Evolutionary conservation across 2,113 vertebrate genomes (phyloP).

Genomic region (Megaptera novaeangliae): DNA sequence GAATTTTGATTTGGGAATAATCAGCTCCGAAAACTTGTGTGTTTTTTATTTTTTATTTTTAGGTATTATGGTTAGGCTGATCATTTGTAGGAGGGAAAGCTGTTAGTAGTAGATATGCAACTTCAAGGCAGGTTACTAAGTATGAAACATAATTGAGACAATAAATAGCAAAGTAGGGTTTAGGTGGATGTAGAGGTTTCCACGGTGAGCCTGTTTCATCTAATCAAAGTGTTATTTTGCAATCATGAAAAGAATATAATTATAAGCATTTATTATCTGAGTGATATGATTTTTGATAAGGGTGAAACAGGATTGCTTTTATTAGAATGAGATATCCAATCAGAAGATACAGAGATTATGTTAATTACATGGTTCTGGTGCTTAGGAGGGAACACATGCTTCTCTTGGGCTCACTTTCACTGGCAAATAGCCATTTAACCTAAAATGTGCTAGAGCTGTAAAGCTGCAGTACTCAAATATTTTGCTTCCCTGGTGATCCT

Average conservation of each 20-base stretch:
- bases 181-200: neutral
- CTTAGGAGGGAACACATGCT: neutral
- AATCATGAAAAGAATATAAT: slow-evolving; percentile 45
- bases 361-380: neutral
- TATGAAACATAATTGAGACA: neutral
- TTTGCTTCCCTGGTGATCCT: neutral
- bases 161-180: neutral
- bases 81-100: neutral
- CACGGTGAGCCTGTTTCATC: neutral
- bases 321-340: neutral
- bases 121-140: neutral
- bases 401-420: neutral
- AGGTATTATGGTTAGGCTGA: neutral
- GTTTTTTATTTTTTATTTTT: neutral
- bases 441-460: neutral
- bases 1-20: neutral
- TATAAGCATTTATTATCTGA: slow-evolving; percentile 49
- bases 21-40: neutral
- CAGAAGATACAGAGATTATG: neutral
- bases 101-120: neutral
- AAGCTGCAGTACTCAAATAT: neutral
- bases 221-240: slow-evolving; percentile 30
- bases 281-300: slow-evolving; percentile 31
- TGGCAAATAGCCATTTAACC: neutral
- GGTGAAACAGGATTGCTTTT: neutral